Conservation (phyloP, 2,113 vertebrate genomes). For the Polypterus senegalus region DNA sequence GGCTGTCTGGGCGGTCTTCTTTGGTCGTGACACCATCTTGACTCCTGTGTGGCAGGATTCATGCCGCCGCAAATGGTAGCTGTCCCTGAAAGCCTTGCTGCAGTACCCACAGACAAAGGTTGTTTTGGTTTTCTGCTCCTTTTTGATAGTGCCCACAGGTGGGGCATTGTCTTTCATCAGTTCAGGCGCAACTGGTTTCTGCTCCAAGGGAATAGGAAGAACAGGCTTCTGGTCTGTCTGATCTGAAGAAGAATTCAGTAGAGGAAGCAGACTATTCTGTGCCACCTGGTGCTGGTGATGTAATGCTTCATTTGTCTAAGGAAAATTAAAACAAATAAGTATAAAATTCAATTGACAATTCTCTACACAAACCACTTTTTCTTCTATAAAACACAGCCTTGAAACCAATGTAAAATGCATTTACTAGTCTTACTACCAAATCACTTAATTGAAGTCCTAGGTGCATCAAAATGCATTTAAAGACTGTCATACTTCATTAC, state of each 20-base stretch:
- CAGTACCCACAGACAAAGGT: conserved; percentile 95
- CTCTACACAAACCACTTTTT: too few species aligned
- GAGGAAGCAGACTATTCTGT: conserved; percentile 86
- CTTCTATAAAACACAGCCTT: too few species aligned
- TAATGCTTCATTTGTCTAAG: conserved; percentile 88
- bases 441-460: too few species aligned
- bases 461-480: too few species aligned
- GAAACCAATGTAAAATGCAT: too few species aligned
- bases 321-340: conserved; percentile 21
- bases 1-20: conserved; percentile 79
- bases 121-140: conserved; percentile 90
- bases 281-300: conserved; percentile 94
- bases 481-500: too few species aligned
- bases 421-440: too few species aligned
- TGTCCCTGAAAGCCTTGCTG: conserved; percentile 96
- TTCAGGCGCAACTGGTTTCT: conserved; percentile 82
- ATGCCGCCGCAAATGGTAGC: conserved; percentile 92
- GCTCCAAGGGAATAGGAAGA: conserved; percentile 81
- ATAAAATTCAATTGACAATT: too few species aligned
- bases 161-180: conserved; percentile 71
- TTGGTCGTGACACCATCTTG: conserved; percentile 90
- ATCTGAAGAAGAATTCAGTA: conserved; percentile 82
- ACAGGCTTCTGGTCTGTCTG: conserved; percentile 91
- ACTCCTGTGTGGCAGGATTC: conserved; percentile 95
- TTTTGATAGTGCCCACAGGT: conserved; percentile 71